Conservation (phyloP, 2,888 invertebrate genomes). For the Spatulosminthurus flaviceps region DNA sequence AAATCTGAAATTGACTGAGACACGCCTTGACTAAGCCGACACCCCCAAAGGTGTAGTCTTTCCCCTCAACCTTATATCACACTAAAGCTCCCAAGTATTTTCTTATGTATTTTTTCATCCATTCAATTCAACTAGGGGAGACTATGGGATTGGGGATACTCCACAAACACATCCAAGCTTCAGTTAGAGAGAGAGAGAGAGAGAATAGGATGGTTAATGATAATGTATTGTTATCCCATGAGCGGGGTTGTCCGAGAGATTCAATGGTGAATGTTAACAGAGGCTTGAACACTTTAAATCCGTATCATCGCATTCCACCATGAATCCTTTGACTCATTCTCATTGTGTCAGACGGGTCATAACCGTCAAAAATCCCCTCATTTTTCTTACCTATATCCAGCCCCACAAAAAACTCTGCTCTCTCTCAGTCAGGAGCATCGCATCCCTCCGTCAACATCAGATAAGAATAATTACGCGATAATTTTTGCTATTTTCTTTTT, state of each 20-base stretch:
- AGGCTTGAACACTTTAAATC: slow-evolving; percentile 51
- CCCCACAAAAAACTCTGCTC: background rate
- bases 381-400: slow-evolving; percentile 41
- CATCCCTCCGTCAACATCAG: slow-evolving; percentile 39
- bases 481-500: slow-evolving; percentile 53
- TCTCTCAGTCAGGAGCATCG: too few species aligned
- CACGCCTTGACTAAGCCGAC: slow-evolving; percentile 45
- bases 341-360: slow-evolving; percentile 40
- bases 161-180: background rate
- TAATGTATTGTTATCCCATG: slow-evolving; percentile 62
- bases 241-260: slow-evolving; percentile 53
- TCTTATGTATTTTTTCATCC: slow-evolving; percentile 1
- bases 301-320: slow-evolving; percentile 57
- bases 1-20: slow-evolving; percentile 43
- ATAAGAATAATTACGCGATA: slow-evolving; percentile 58
- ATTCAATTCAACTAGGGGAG: background rate
- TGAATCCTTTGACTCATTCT: slow-evolving; percentile 46
- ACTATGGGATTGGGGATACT: slow-evolving; percentile 9
- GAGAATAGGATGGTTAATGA: slow-evolving; percentile 63
- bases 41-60: slow-evolving; percentile 40
- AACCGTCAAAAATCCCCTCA: slow-evolving; percentile 46
- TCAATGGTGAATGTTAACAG: slow-evolving; percentile 52
- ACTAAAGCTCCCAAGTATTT: too few species aligned
- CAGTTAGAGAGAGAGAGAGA: slow-evolving; percentile 30
- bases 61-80: background rate